These are phyloP conservation scores for Drosophila melanogaster DNA, from an alignment of 1,140 invertebrate genomes.

Conservation along the genomic window Release_6_plus_ISO1_MT NC_004354.4:10979501-10980000, in stretches of 20 bases:
- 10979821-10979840: constrained; percentile 62
- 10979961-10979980: not conserved
- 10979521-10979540: not conserved
- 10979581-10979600: not conserved
- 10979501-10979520: not conserved
- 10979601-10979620: too few relatives aligned
- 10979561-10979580: not conserved
- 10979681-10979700: not conserved
- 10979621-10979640: too few relatives aligned
- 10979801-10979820: constrained; percentile 7
- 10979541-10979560: not conserved
- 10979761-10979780: constrained; percentile 55
- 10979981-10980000: constrained; percentile 38
- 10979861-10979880: constrained; percentile 51
- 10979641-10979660: too few relatives aligned
- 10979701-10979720: not conserved
- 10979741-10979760: constrained; percentile 48
- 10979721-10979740: constrained; percentile 8
- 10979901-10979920: constrained; percentile 75
- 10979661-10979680: too few relatives aligned
- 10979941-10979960: not conserved
- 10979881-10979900: constrained; percentile 83
- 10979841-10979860: constrained; percentile 70
- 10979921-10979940: constrained; percentile 14
- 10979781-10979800: constrained; percentile 19